phyloP scores from a whole-genome alignment of 2,113 vertebrate genomes.

The Gymnogyps californianus region DNA sequence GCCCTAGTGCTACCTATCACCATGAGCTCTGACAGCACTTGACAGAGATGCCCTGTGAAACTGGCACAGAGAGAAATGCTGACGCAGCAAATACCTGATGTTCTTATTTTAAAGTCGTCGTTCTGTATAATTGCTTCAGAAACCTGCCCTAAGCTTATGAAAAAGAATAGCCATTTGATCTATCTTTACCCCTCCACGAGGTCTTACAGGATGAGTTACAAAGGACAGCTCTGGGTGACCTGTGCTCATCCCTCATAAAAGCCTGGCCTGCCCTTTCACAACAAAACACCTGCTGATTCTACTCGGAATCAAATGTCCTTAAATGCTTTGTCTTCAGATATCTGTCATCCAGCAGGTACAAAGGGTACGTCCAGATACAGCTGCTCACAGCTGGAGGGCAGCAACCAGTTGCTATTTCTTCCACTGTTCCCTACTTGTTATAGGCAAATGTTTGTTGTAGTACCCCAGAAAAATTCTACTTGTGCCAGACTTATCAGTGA shows the following conservation, averaged over 20 bases:
- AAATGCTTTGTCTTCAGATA: neutral
- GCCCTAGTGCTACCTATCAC: neutral
- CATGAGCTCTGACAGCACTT: neutral
- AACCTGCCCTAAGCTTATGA: neutral
- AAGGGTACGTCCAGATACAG: neutral
- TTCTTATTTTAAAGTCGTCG: neutral
- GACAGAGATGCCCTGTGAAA: neutral
- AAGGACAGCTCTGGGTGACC: neutral
- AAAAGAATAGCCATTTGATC: neutral
- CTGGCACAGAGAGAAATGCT: neutral
- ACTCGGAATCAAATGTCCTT: neutral
- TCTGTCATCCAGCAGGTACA: neutral
- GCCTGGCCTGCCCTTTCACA: neutral
- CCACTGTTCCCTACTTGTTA: neutral
- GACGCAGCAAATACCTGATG: neutral
- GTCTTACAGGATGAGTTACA: neutral
- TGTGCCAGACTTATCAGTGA: neutral
- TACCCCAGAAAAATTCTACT: neutral
- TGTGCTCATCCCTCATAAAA: neutral
- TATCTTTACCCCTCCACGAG: neutral
- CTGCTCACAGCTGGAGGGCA: neutral
- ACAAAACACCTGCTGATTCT: neutral
- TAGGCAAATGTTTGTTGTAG: neutral
- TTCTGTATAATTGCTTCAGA: neutral
- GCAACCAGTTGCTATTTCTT: neutral